Conservation (phyloP, 2,888 invertebrate genomes). For the Epinotia ramella region DNA sequence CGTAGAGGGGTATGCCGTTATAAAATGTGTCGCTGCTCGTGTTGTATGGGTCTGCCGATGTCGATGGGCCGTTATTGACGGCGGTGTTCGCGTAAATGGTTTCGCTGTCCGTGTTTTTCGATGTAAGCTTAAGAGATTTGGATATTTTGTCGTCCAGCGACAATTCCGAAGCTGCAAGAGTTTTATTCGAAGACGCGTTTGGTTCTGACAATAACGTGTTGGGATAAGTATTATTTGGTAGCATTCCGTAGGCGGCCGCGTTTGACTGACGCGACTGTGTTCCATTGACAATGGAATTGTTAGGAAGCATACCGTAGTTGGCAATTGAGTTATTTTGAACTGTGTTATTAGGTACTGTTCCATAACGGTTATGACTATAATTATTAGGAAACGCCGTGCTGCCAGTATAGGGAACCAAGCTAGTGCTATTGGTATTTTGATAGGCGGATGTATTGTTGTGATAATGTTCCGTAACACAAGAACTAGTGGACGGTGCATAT, state of each 20-base stretch:
- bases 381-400: constrained; percentile 35
- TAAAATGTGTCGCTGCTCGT: constrained; percentile 55
- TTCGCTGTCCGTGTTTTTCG: constrained; percentile 72
- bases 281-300: constrained; percentile 29
- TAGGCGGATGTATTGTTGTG: constrained; percentile 66
- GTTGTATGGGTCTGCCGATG: constrained; percentile 52
- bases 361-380: constrained; percentile 26
- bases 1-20: constrained; percentile 71
- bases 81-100: constrained; percentile 67
- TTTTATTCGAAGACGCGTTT: constrained; percentile 51
- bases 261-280: constrained; percentile 29
- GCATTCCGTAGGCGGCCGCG: constrained; percentile 55
- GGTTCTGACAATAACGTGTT: constrained; percentile 62
- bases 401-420: constrained; percentile 15
- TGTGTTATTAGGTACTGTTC: constrained; percentile 22
- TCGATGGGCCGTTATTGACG: constrained; percentile 55
- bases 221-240: constrained; percentile 58
- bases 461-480: constrained; percentile 50
- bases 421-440: constrained; percentile 56
- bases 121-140: constrained; percentile 79
- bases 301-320: constrained; percentile 42
- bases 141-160: constrained; percentile 81
- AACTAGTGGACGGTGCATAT: constrained; percentile 53
- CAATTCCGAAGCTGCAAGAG: constrained; percentile 63
- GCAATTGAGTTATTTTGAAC: constrained; percentile 18